A percentile compares a stretch with the other conserved stretches of the same genome.
Evolutionary conservation across 2,113 vertebrate species (phyloP).

Genomic region (Tichodroma muraria): DNA sequence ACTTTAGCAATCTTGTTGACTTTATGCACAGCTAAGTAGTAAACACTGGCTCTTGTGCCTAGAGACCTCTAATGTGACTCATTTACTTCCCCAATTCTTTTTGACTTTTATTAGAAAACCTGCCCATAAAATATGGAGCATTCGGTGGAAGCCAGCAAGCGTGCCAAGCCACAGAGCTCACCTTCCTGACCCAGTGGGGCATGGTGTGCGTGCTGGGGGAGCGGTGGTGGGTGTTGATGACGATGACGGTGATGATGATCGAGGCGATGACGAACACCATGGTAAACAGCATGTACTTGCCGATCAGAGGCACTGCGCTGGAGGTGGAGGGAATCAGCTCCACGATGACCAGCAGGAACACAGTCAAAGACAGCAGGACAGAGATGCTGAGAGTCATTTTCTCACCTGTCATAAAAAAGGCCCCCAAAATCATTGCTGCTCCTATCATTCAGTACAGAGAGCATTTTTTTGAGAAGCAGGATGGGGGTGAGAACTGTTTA

Average conservation of each 20-base stretch:
- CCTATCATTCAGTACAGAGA: neutral
- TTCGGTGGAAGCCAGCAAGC: neutral
- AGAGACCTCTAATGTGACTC: neutral
- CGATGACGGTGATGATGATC: slow-evolving; percentile 95
- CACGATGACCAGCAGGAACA: slow-evolving; percentile 97
- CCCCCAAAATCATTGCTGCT: neutral
- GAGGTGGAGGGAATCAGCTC: slow-evolving; percentile 98
- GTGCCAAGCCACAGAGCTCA: slow-evolving; percentile 29
- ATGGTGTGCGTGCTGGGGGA: slow-evolving; percentile 96
- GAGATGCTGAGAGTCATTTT: slow-evolving; percentile 99
- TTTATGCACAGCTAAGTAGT: neutral
- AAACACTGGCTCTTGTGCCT: neutral
- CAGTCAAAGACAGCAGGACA: slow-evolving; percentile 91
- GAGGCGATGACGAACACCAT: slow-evolving; percentile 97
- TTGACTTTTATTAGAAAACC: slow-evolving; percentile 1
- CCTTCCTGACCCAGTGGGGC: slow-evolving; percentile 94
- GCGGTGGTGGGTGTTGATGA: slow-evolving; percentile 98
- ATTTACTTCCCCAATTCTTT: neutral
- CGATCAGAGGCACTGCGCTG: slow-evolving; percentile 92
- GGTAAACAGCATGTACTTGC: slow-evolving; percentile 99
- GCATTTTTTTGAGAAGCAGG: neutral
- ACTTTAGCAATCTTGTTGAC: neutral
- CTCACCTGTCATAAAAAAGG: slow-evolving; percentile 74
- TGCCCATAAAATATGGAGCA: neutral
- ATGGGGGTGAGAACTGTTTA: neutral